Evolutionary conservation across 2,888 invertebrate species (phyloP).

Genomic region (Catotricha subobsoleta): DNA sequence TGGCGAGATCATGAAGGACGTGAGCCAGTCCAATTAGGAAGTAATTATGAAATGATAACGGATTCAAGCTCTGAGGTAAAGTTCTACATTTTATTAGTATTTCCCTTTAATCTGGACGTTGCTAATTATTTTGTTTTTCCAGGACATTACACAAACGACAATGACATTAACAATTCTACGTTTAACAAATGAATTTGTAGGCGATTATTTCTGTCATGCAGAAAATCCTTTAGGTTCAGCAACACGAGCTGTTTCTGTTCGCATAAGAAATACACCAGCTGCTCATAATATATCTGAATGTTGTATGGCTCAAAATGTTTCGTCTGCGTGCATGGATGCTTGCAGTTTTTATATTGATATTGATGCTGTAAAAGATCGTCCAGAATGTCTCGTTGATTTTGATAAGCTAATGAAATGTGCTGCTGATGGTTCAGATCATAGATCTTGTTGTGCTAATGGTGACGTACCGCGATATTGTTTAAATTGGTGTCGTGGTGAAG

Average conservation of each 20-base stretch:
- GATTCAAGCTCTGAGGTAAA: slow-evolving; percentile 33
- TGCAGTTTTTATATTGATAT: slow-evolving; percentile 71
- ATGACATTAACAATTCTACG: slow-evolving; percentile 60
- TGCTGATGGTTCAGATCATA: slow-evolving; percentile 61
- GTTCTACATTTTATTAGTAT: too few species aligned
- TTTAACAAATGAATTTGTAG: slow-evolving; percentile 50
- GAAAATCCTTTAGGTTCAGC: slow-evolving; percentile 65
- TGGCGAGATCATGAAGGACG: slow-evolving; percentile 61
- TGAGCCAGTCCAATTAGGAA: slow-evolving; percentile 57
- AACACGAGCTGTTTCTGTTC: slow-evolving; percentile 52
- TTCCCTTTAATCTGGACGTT: too few species aligned
- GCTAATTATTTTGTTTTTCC: slow-evolving; percentile 10
- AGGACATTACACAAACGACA: slow-evolving; percentile 48
- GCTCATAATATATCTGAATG: slow-evolving; percentile 61
- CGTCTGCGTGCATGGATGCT: slow-evolving; percentile 59
- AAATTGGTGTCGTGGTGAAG: slow-evolving; percentile 68
- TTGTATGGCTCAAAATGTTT: slow-evolving; percentile 63
- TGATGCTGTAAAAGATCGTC: slow-evolving; percentile 61
- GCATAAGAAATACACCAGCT: slow-evolving; percentile 42
- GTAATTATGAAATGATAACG: slow-evolving; percentile 49
- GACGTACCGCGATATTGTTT: slow-evolving; percentile 65
- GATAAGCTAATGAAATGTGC: slow-evolving; percentile 76
- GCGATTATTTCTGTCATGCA: slow-evolving; percentile 70
- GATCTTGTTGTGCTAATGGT: slow-evolving; percentile 63
- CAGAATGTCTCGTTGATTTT: slow-evolving; percentile 65